A percentile compares a stretch with the other conserved stretches of the same genome.
Evolutionary conservation across 2,888 invertebrate species (phyloP).

Genomic region (Chalcosyrphus nemorum): DNA sequence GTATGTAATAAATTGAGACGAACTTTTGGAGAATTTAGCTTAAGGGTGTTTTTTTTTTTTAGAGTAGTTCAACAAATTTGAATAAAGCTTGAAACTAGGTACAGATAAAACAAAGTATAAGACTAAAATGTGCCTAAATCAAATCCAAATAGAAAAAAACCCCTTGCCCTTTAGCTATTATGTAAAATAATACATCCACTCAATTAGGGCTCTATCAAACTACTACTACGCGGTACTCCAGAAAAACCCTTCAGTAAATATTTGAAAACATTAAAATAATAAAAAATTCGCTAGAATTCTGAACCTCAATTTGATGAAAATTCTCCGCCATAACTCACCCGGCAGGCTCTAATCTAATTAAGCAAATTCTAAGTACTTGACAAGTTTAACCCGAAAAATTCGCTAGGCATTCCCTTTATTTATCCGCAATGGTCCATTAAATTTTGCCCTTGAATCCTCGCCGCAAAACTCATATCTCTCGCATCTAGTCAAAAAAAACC

Average conservation of each 20-base stretch:
- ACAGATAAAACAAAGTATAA: too few species aligned
- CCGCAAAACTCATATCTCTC: background rate
- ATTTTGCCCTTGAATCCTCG: slow-evolving; percentile 16
- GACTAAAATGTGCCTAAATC: too few species aligned
- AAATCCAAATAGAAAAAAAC: too few species aligned
- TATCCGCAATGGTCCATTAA: background rate
- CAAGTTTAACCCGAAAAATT: background rate
- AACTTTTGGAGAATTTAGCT: too few species aligned
- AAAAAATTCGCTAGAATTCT: background rate
- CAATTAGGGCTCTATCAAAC: too few species aligned
- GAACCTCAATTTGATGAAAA: background rate
- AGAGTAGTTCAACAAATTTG: too few species aligned
- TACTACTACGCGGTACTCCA: too few species aligned
- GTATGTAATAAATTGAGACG: too few species aligned
- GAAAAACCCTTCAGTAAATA: background rate
- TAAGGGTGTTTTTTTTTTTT: too few species aligned
- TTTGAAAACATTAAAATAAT: background rate
- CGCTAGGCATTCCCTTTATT: background rate
- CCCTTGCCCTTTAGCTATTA: too few species aligned
- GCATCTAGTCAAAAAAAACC: slow-evolving; percentile 8
- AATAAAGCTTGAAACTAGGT: too few species aligned
- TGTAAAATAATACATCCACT: too few species aligned
- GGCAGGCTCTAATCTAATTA: background rate
- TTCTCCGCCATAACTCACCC: background rate
- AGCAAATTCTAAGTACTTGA: background rate